Base-by-base conservation (phyloP, 2,113 vertebrate genomes). In the Carassius carassius region DNA sequence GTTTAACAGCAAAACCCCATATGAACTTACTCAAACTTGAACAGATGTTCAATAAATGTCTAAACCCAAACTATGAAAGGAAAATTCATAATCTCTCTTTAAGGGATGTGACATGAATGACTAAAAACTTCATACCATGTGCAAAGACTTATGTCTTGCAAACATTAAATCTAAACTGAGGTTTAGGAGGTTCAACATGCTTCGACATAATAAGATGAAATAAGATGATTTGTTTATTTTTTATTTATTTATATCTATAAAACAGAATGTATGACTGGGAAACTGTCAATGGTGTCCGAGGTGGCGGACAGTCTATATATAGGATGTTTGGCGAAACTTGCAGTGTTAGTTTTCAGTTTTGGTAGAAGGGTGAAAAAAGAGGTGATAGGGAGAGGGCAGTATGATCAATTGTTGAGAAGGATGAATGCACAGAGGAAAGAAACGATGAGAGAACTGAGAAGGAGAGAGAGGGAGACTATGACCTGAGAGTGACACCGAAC, bases 41-140 rank as follows among this genome's bases (percentile, higher is more conserved):
- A 62, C 77, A 78, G 35, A 62, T 78, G 77, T 41, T 78, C 35
- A 62, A n/a, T 79, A 79, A 79, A 62, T 79, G 35, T 62, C 44
- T 49, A 75, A 75, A 49, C 13, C 23, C 21, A 49, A 41, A 49
- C 41, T 44, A 16, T 25, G 72, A 25, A 74, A 25, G 44, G 72
- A 21, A 51, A 49, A 75, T 49, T 17, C n/a, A 75, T 75, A 19
- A 75, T 49, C 44, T 51, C 44, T 51, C 21, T 29, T 49, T 49
- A 49, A 25, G 37, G n/a, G 21, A 49, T 1, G n/a, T 49, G 72
- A 51, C 44, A 75, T 17, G 41, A 49, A 75, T 5, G 2, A 23
- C 4, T 13, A 74, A 25, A 74, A 25, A 23, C 9, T 49, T 72
- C 35, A 72, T 5, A 25, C 44, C n/a, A n/a, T 47, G 44, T 47